These are phyloP conservation scores for Tetrao urogallus DNA, from an alignment of 2,113 vertebrate genomes.

Conservation along the genomic window DNA sequence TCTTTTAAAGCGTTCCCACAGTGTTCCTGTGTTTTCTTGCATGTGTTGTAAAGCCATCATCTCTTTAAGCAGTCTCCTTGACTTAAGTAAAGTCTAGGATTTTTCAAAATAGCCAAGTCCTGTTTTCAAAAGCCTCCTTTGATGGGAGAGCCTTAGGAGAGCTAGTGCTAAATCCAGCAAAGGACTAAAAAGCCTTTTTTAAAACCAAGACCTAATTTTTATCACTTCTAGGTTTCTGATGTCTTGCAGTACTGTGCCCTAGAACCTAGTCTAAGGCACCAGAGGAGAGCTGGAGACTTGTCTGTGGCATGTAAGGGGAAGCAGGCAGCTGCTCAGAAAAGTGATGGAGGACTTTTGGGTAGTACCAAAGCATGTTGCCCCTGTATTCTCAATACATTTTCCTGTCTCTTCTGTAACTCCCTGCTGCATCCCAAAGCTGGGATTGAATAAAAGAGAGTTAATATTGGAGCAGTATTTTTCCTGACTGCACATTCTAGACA, in stretches of 20 bases:
- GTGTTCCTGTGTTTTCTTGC: background rate
- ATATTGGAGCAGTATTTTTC: background rate
- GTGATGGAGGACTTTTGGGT: background rate
- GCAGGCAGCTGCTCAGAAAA: background rate
- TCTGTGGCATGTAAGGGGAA: background rate
- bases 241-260: background rate
- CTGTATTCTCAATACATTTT: background rate
- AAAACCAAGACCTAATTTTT: background rate
- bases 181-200: background rate
- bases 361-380: background rate
- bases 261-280: background rate
- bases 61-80: background rate
- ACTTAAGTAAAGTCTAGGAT: background rate
- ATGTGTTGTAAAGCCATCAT: background rate
- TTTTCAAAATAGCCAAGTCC: background rate
- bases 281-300: background rate
- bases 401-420: background rate
- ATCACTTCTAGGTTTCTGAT: background rate
- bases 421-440: background rate
- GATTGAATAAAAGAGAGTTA: background rate
- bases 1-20: accelerated
- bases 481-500: background rate
- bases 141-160: background rate
- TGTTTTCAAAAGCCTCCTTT: background rate
- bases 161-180: background rate